phyloP scores from a whole-genome alignment of 2,888 invertebrate species.

The Metopia argyrocephala region DNA sequence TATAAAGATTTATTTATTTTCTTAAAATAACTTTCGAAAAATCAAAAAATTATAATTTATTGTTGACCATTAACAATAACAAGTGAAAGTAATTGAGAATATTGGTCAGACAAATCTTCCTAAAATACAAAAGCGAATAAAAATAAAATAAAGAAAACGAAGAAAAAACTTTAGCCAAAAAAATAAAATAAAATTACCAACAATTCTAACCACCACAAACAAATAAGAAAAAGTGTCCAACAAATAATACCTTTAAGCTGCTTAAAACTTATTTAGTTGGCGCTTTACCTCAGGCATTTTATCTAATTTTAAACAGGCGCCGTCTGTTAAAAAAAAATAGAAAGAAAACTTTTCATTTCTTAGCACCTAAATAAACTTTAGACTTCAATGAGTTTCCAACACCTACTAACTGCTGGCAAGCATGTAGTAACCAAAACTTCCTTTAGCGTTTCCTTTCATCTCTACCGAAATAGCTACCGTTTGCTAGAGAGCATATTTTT shows the following conservation, averaged over 20 bases:
- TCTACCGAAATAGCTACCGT: not conserved
- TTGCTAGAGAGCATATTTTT: conserved; percentile 8
- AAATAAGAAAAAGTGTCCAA: not conserved
- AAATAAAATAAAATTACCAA: not conserved
- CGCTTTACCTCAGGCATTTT: conserved; percentile 9
- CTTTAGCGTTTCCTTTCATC: not conserved
- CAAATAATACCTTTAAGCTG: conserved; percentile 33
- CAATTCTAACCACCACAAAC: no score
- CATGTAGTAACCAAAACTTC: not conserved
- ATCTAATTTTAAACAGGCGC: conserved; percentile 44
- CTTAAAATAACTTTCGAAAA: not conserved
- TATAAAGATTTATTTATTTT: not conserved
- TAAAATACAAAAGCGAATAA: not conserved
- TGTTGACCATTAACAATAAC: not conserved
- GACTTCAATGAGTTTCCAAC: not conserved
- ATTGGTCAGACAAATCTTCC: not conserved
- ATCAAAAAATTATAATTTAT: conserved; percentile 23
- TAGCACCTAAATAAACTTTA: conserved; percentile 30
- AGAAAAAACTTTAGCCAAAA: not conserved
- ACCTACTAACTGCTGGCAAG: not conserved
- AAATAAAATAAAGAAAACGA: not conserved
- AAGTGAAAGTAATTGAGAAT: conserved; percentile 31
- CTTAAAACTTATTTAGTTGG: conserved; percentile 24
- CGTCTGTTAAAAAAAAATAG: conserved; percentile 17
- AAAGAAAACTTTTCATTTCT: conserved; percentile 11